Evolutionary conservation across 2,888 invertebrate genomes (phyloP), one percentile per base, ranked within the genome.

Genomic region (Mechanitis messenoides): DNA sequence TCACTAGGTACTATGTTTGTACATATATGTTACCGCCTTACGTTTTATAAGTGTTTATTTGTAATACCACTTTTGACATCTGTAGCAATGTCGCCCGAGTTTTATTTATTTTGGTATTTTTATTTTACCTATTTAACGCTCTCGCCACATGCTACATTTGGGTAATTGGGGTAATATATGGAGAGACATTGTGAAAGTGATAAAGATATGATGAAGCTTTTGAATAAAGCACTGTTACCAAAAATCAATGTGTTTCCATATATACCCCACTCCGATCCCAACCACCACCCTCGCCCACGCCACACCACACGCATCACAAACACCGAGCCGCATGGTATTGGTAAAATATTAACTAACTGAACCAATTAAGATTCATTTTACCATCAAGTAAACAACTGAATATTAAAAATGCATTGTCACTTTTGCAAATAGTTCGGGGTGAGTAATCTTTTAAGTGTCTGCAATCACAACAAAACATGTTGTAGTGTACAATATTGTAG

Each of bases 151-250:
- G 91, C 90, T 90, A 90, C 90, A 91, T 90, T 78, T 90, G 90
- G 89, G 90, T 90, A 90, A 88, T 69, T 90, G 91, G 94, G 94
- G 93, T 93, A 93, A 91, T 83, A 90, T 91, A 92, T 92, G 92
- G 92, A 92, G 92, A 90, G 91, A 92, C 92, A 92, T 92, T 92
- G 92, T 92, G 92, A 92, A 89, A 88, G 84, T 89, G 89, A 89
- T 88, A 87, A 88, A 87, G 86, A 88, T 87, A 87, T 85, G 88
- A 88, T 89, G 91, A 89, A 88, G 91, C 91, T 90, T 91, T 88
- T 92, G 87, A 92, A 92, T 92, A 92, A 92, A 92, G 92, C 92
- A 91, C 91, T 92, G 92, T 92, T 91, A 92, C 91, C 91, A 91
- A 91, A 91, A 92, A 91, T 91, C 92, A 92, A 92, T 92, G 92